These are phyloP conservation scores for Papilio polytes DNA, from an alignment of 1,140 invertebrate species.

Conservation along the genomic window DNA sequence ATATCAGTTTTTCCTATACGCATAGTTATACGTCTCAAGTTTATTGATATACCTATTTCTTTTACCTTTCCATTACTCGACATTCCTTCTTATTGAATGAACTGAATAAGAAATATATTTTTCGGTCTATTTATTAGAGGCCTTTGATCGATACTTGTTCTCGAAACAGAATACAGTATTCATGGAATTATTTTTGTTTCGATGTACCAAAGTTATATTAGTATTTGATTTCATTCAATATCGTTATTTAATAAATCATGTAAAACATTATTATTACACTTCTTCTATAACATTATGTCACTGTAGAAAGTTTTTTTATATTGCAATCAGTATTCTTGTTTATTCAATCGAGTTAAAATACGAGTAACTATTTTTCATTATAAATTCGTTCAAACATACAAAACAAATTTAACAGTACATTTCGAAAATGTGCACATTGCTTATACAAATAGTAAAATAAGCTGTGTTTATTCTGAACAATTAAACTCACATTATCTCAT, in stretches of 20 bases:
- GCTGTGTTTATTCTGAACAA: conserved; percentile 48
- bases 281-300: neutral
- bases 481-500: conserved; percentile 76
- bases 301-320: neutral
- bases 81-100: conserved; percentile 33
- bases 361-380: conserved; percentile 7
- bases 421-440: neutral
- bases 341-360: neutral
- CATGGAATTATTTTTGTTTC: conserved; percentile 1
- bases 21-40: conserved; percentile 14
- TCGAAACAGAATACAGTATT: conserved; percentile 6
- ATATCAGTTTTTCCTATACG: neutral
- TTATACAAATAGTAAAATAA: conserved; percentile 29
- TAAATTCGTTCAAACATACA: conserved; percentile 11
- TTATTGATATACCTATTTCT: conserved; percentile 34
- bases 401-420: conserved; percentile 15
- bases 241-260: neutral
- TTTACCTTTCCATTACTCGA: conserved; percentile 37
- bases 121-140: conserved; percentile 30
- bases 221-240: neutral
- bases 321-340: neutral
- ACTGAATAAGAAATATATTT: conserved; percentile 22
- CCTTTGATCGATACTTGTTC: conserved; percentile 27
- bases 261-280: neutral
- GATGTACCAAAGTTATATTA: neutral